Percentiles rank a stretch among this genome's conserved stretches.
Conservation (phyloP, 1,140 invertebrate genomes). For the Pteromalus puparum region DNA sequence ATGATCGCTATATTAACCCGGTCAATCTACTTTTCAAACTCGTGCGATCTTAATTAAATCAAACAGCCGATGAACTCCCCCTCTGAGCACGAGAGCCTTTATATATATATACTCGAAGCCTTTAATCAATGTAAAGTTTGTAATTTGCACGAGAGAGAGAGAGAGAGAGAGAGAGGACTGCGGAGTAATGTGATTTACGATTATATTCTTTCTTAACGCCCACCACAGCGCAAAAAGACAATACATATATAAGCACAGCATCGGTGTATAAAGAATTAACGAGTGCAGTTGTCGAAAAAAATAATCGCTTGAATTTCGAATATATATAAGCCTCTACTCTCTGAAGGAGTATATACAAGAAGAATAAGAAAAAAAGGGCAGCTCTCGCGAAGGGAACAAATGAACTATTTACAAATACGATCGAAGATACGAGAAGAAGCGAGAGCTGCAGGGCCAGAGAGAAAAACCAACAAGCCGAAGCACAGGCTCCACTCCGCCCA, state of each 20-base stretch:
- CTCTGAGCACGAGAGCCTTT: too few relatives aligned
- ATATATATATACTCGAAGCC: background rate
- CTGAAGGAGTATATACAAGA: background rate
- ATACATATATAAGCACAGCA: constrained; percentile 28
- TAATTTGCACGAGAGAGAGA: constrained; percentile 46
- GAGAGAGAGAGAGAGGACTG: too few relatives aligned
- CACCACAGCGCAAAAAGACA: constrained; percentile 2
- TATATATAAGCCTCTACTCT: background rate
- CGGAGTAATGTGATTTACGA: constrained; percentile 42
- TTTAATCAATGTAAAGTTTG: constrained; percentile 52
- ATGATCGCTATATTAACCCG: constrained; percentile 47
- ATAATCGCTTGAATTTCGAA: constrained; percentile 42
- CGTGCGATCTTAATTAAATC: constrained; percentile 53
- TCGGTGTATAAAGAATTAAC: constrained; percentile 27
- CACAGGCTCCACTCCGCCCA: constrained; percentile 43
- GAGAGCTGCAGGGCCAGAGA: constrained; percentile 15
- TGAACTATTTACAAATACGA: constrained; percentile 52
- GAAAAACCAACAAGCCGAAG: constrained; percentile 47
- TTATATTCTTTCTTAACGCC: constrained; percentile 41
- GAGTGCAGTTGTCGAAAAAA: constrained; percentile 23
- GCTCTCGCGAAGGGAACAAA: constrained; percentile 25
- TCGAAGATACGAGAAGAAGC: constrained; percentile 29
- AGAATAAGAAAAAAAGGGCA: background rate
- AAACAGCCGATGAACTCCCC: constrained; percentile 19
- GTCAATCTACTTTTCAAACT: constrained; percentile 49